A percentile compares a stretch with the other conserved stretches of the same genome.
Evolutionary conservation across 2,797 vertebrate species (phyloP).

Genomic region (Okamejei kenojei): DNA sequence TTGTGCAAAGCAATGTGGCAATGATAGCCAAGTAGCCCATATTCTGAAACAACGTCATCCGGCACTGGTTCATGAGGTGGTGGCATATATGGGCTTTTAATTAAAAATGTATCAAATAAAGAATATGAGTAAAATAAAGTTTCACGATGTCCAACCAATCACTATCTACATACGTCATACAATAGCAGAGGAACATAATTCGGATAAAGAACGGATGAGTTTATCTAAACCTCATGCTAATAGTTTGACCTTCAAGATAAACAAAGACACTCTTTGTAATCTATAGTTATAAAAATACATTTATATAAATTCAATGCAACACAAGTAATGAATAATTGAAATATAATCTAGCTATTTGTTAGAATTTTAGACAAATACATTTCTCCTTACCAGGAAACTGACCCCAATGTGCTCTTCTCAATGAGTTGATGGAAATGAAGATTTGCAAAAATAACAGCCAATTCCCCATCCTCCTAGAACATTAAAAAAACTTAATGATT

Average conservation of each 20-base stretch:
- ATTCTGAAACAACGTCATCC: conserved; percentile 72
- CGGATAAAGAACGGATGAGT: background rate
- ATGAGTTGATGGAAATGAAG: conserved; percentile 77
- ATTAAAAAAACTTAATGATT: background rate
- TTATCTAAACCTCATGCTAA: background rate
- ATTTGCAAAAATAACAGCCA: conserved; percentile 74
- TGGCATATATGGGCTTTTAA: conserved; percentile 56
- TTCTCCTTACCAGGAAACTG: conserved; percentile 59
- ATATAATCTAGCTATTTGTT: background rate
- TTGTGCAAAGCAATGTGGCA: conserved; percentile 73
- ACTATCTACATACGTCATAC: background rate
- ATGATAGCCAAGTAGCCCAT: conserved; percentile 75
- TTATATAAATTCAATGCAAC: background rate
- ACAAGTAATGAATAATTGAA: background rate
- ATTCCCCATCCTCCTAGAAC: conserved; percentile 51
- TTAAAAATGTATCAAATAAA: background rate
- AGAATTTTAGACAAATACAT: background rate
- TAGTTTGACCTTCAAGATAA: background rate
- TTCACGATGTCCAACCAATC: background rate
- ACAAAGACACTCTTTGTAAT: background rate
- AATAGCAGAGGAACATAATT: background rate
- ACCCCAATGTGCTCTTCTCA: conserved; percentile 74
- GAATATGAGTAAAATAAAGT: conserved; percentile 31
- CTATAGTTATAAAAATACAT: background rate
- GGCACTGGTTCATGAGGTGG: conserved; percentile 50